Conservation (phyloP, 2,888 invertebrate genomes). For the Pachymerium ferrugineum region DNA sequence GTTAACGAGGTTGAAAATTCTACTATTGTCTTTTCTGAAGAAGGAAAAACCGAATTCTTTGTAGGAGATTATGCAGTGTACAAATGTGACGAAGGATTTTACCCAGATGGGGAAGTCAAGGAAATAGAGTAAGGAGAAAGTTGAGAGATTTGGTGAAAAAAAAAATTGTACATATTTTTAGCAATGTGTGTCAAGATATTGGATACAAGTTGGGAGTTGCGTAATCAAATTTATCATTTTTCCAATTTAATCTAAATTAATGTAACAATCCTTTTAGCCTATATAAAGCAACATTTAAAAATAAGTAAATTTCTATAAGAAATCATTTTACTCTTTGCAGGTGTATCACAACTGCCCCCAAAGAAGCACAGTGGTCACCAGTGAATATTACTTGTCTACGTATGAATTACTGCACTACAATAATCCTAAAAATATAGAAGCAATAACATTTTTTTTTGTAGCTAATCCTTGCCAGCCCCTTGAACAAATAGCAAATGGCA, state of each 20-base stretch:
- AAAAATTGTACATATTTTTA: not conserved
- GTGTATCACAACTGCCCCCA: not conserved
- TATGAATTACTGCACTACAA: not conserved
- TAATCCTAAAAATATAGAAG: not conserved
- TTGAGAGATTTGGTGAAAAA: not conserved
- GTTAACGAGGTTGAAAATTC: not conserved
- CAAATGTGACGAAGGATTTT: not conserved
- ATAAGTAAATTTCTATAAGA: too few species aligned
- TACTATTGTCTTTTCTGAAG: not conserved
- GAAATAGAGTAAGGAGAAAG: not conserved
- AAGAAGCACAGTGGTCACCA: not conserved
- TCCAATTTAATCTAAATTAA: not conserved
- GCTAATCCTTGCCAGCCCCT: not conserved
- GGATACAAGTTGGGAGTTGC: not conserved
- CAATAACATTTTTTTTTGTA: not conserved
- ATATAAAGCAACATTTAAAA: too few species aligned
- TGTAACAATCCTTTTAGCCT: too few species aligned
- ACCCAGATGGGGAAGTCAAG: not conserved
- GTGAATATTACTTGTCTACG: not conserved
- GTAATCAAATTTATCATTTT: not conserved
- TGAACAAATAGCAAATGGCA: not conserved
- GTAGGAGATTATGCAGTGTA: not conserved
- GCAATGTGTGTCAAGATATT: not conserved
- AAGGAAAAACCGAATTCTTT: not conserved
- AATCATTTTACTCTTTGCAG: not conserved